Conservation (phyloP, 2,888 invertebrate genomes). For the Latrodectus elegans region DNA sequence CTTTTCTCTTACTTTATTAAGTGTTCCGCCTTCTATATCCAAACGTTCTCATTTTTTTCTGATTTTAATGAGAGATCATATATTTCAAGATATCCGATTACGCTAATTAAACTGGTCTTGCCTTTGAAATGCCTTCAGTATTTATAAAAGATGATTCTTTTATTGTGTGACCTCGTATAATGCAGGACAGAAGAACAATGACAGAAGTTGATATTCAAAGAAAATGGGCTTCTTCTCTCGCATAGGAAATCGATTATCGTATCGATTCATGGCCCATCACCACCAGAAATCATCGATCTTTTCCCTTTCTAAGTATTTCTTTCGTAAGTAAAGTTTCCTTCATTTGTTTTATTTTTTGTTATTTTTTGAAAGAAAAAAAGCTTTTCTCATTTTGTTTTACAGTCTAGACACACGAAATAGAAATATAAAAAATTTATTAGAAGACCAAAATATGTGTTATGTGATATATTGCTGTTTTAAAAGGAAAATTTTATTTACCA, state of each 20-base stretch:
- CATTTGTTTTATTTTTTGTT: neutral
- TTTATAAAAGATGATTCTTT: too few species aligned
- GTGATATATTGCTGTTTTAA: too few species aligned
- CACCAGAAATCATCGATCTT: slow-evolving; percentile 47
- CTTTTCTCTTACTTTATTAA: too few species aligned
- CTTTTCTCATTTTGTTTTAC: too few species aligned
- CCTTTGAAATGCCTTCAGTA: neutral
- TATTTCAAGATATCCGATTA: neutral
- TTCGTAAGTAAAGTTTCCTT: neutral
- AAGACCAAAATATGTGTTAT: too few species aligned
- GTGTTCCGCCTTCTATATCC: too few species aligned
- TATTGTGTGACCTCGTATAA: too few species aligned
- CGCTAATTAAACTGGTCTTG: neutral
- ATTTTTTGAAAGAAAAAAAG: neutral
- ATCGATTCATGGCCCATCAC: slow-evolving; percentile 48
- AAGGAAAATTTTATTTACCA: too few species aligned
- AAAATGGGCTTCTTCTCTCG: slow-evolving; percentile 14
- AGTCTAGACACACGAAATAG: too few species aligned
- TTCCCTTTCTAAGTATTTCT: neutral
- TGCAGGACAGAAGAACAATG: neutral
- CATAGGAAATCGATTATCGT: slow-evolving; percentile 48
- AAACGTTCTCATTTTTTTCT: too few species aligned
- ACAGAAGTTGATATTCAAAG: slow-evolving; percentile 32
- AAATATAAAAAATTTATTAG: too few species aligned
- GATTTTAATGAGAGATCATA: too few species aligned